phyloP scores from a whole-genome alignment of 2,797 vertebrate genomes.

The Rhinogobio ventralis region DNA sequence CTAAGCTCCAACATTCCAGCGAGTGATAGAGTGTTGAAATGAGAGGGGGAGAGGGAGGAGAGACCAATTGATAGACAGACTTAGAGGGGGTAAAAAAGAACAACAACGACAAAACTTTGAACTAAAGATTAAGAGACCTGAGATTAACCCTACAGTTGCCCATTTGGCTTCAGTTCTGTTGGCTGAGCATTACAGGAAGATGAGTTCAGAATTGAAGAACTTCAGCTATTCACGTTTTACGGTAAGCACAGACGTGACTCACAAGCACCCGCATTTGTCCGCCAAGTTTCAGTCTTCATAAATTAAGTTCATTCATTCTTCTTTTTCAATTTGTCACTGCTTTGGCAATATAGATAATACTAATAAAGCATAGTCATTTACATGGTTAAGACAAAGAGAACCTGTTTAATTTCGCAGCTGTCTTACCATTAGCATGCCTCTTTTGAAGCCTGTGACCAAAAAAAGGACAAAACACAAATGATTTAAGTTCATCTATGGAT shows the following conservation, averaged over 20 bases:
- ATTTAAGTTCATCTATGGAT: constrained; percentile 30
- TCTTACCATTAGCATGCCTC: not conserved
- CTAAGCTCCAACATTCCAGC: constrained; percentile 75
- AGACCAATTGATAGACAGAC: constrained; percentile 31
- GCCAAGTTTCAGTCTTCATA: constrained; percentile 10
- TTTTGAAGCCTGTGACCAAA: not conserved
- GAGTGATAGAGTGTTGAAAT: constrained; percentile 59
- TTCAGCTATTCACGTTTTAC: not conserved
- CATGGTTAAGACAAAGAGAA: not conserved
- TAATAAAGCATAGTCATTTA: not conserved
- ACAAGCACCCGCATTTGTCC: not conserved
- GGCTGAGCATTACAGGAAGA: not conserved
- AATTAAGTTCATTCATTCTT: not conserved
- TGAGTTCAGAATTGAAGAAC: not conserved
- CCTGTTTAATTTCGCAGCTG: not conserved
- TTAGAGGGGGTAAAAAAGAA: constrained; percentile 50
- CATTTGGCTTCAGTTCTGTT: constrained; percentile 7
- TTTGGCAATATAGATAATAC: not conserved
- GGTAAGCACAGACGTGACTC: constrained; percentile 33
- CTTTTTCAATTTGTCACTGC: not conserved
- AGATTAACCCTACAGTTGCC: constrained; percentile 27
- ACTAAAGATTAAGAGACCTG: constrained; percentile 43
- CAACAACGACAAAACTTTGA: constrained; percentile 56
- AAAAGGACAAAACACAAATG: not conserved
- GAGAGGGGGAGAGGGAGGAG: constrained; percentile 47